A percentile compares a stretch with the other conserved stretches of the same genome.
Conservation (phyloP, 2,888 invertebrate species). For the Cenopis cana region DNA sequence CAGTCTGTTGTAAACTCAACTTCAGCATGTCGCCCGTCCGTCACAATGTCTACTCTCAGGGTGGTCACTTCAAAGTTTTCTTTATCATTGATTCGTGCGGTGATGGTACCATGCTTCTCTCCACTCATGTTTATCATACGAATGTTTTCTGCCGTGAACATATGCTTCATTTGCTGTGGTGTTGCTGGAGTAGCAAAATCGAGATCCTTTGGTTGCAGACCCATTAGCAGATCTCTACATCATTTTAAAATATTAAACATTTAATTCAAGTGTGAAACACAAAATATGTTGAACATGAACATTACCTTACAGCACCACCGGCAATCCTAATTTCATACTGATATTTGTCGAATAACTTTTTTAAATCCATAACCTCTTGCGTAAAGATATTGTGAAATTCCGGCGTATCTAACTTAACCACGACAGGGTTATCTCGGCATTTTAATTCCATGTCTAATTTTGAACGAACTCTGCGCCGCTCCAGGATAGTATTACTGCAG, state of each 20-base stretch:
- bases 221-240: conserved; percentile 91
- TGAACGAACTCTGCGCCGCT: conserved; percentile 58
- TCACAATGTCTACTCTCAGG: conserved; percentile 94
- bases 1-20: conserved; percentile 97
- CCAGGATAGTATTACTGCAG: conserved; percentile 43
- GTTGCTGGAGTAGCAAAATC: conserved; percentile 99
- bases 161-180: conserved; percentile 97
- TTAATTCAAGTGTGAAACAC: not conserved
- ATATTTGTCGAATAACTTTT: conserved; percentile 91
- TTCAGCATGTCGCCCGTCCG: conserved; percentile 98
- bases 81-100: conserved; percentile 96
- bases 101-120: conserved; percentile 98
- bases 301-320: conserved; percentile 96
- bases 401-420: conserved; percentile 88
- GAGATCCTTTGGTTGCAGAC: conserved; percentile 93
- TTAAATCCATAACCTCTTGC: conserved; percentile 90
- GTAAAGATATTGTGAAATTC: conserved; percentile 93
- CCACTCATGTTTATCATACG: conserved; percentile 97
- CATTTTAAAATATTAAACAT: conserved; percentile 21
- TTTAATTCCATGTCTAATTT: conserved; percentile 70
- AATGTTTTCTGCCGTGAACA: conserved; percentile 93
- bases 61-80: conserved; percentile 98
- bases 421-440: conserved; percentile 86
- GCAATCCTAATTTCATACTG: conserved; percentile 96
- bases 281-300: not conserved